Base-by-base conservation (phyloP, 2,888 invertebrate genomes). In the Trachelus tabidus region DNA sequence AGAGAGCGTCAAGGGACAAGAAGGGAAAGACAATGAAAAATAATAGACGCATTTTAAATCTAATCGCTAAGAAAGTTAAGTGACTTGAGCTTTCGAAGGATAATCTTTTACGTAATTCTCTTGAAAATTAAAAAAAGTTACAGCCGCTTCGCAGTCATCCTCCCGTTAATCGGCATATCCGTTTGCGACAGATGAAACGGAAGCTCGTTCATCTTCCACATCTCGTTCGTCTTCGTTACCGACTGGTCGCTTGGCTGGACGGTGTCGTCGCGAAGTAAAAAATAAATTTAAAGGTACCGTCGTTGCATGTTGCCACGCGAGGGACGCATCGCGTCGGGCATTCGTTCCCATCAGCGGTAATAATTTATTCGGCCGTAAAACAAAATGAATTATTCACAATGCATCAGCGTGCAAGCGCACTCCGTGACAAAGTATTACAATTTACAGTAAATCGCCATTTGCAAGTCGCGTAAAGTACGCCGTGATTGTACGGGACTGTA, bases 371-470 rank as follows among this genome's bases (percentile, higher is more conserved):
- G 79, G 79, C 80, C 81, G 80, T 79, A 80, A 82, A 84, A 79
- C 82, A 78, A 78, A 82, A 85, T 85, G 85, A 85, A 85, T 85
- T 80, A 85, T 85, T 85, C 85, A 85, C 81, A 76, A 75, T 77
- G 79, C 78, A 77, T 79, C 77, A 77, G 76, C 78, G 77, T 73
- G n/a, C n/a, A 37, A 34, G 69, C 75, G 76, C 81, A 79, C 77
- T 76, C 84, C 82, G 83, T 82, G 81, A 84, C 83, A 83, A 84
- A 85, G 85, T 83, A 81, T 84, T 75, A 30, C 81, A 80, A 83
- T 83, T 83, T 82, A 80, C 78, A 81, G 77, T 83, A 81, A 83
- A 83, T 81, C 83, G 77, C 80, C 80, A 83, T 83, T 83, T 83
- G 83, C 83, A 83, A 83, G 81, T 83, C 82, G 81, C 81, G 76